Evolutionary conservation across 2,797 vertebrate genomes (phyloP), one percentile per base, ranked within the genome.

Genomic region (Adrianichthys oophorus): DNA sequence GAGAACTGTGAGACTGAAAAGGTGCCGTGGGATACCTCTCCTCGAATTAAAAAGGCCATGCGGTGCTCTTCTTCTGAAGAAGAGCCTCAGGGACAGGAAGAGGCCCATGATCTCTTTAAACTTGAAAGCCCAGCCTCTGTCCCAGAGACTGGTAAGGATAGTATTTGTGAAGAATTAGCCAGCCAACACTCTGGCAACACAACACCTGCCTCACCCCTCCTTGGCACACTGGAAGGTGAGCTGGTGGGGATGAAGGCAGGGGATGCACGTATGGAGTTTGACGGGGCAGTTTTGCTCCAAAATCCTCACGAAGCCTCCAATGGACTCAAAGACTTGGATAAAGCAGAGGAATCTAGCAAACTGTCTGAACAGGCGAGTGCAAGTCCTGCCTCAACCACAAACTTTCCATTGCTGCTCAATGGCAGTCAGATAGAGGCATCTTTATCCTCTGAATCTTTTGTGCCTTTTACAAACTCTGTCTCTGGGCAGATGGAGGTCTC

Each of bases 401-500:
- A 86, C 82, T 91, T 82, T 84, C 86, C 90, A 0, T 72, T 89
- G 68, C 88, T 95, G 90, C 91, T 91, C 69, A 95, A 93, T 19
- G 94, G 92, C 77, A 93, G 90, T 84, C 94, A 95, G 88, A 89
- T 85, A 57, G 92, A 90, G 65, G 69, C 52, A 14, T 73, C 87
- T 88, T 86, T 90, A 70, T 90, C 90, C 82, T 86, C 94, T 70
- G 93, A 96, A 90, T 92, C 94, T 84, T 85, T 92, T 79, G 97
- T 99, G 97, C 97, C 96, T 98, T 98, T 94, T 95, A 95, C 90
- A 91, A 92, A 93, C 90, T 94, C 92, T 85, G 86, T 92, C 74
- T 82, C 84, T 76, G 92, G 91, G 90, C 94, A 92, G 90, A 86
- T 90, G 77, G 93, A 94, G 78, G 89, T 89, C 85, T 89, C 72